These are phyloP conservation scores for Rhodinocichla rosea DNA, from an alignment of 2,113 vertebrate genomes.

Conservation along the genomic window DNA sequence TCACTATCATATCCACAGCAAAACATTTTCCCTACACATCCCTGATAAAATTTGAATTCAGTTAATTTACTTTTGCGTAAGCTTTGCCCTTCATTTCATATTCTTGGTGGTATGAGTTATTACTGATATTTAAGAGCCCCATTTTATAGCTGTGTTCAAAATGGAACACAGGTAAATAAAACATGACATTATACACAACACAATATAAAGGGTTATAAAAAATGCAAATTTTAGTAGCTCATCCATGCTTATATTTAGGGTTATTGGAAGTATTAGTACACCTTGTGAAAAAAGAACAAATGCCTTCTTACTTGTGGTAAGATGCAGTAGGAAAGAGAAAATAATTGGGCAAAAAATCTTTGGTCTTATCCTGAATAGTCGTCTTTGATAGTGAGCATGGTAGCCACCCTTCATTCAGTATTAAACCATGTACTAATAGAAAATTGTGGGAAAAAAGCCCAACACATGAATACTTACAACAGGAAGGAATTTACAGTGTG, in stretches of 20 bases:
- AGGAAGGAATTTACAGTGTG: neutral
- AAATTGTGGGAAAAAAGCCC: neutral
- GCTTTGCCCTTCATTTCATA: constrained; percentile 45
- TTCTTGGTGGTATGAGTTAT: constrained; percentile 44
- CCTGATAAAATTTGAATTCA: constrained; percentile 45
- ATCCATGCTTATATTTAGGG: neutral
- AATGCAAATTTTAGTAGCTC: constrained; percentile 29
- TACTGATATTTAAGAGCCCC: constrained; percentile 60
- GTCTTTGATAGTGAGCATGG: neutral
- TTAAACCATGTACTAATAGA: neutral
- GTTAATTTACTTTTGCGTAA: constrained; percentile 39
- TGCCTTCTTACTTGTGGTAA: neutral
- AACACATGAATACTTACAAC: neutral
- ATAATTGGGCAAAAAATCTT: neutral
- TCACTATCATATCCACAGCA: neutral
- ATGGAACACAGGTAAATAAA: constrained; percentile 64
- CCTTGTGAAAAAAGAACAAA: neutral
- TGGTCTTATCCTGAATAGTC: neutral
- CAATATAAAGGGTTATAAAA: constrained; percentile 40
- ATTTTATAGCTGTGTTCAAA: constrained; percentile 50
- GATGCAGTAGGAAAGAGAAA: neutral
- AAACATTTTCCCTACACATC: constrained; percentile 6
- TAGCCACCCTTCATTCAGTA: neutral
- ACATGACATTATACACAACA: constrained; percentile 39
- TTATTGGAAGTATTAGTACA: neutral